Base-by-base conservation (phyloP, 2,113 vertebrate genomes). In the Anoura caudifer region DNA sequence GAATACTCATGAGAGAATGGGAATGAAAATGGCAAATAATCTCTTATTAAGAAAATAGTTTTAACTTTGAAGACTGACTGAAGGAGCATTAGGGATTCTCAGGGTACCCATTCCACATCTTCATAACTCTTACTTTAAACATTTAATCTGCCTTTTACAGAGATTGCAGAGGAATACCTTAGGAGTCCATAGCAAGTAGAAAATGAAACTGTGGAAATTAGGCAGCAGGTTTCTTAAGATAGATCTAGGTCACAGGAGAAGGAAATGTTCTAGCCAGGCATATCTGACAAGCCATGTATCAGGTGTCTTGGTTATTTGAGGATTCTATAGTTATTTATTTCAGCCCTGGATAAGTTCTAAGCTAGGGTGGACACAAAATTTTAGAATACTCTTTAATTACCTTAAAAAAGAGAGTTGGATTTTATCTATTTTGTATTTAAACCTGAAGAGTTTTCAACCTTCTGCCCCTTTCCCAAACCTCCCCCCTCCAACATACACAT, bases 351-450 rank as follows among this genome's bases (percentile, higher is more conserved):
- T 88, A 26, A 26, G 43, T 96, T 93, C n/a, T 90, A 47, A 91
- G 75, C 26, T 54, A 41, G n/a, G 26, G 26, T 76, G 52, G 38
- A 91, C 41, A 81, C 50, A 91, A 0, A n/a, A 54, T 31, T 67
- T 73, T 50, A 43, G 54, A 45, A 77, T 52, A 26, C 8, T 41
- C 20, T 33, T n/a, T 56, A 79, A 45, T 67, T 90, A 67, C 14
- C 26, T 87, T 77, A 43, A 41, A n/a, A 69, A 59, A 36, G 56
- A 41, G 24, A 26, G 36, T 28, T 61, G 4, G 43, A n/a, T 79
- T 72, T 88, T 87, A 72, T 83, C 56, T 31, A 14, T 79, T 81
- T 94, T 88, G 20, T 92, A 22, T 87, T 93, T 94, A 63, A 92
- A 43, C 0, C 3, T 5, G 5, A 77, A 86, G 28, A 9, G 5